Evolutionary conservation across 1,140 invertebrate genomes (phyloP), one percentile per base, ranked within the genome.

Genomic region (Pseudachorutes palmiensis): DNA sequence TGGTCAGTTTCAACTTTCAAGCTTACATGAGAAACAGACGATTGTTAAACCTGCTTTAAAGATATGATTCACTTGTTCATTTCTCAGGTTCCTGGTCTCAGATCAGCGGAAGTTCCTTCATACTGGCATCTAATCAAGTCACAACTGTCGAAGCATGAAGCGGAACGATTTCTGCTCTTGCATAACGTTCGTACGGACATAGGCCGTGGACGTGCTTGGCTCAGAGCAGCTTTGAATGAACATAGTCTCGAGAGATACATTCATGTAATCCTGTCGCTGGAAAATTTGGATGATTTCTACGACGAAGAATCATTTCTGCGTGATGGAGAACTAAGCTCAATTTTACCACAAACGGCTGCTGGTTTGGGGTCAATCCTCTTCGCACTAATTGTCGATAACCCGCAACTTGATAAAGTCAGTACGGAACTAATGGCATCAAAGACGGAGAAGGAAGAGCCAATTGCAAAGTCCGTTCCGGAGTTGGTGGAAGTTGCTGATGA

Each of bases 381-480:
- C 82, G 92, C 92, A 29, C 87, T 95, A 75, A 89, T 85, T 74
- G 89, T 94, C 72, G 91, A 95, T 77, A 90, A 89, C 79, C 79
- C 84, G 64, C 88, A 90, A 76, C 80, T 94, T 16, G 68, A 69
- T 41, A 64, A 48, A 31, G 28, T 64, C 30, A 55, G 61, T 14
- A 2, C 12, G 14, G 24, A 24, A 9, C 22, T 30, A 2, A 62
- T 64, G 64, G 48, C 45, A 9, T 59, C 65, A 65, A 26, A 0
- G 26, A 32, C 57, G 9, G 2, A 68, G 61, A 32, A 36, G 16
- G n/a, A 58, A 9, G 67, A 63, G 14, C 61, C 62, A 19, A 49
- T 64, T 3, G 62, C 45, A n/a, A 32, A 31, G 48, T 49, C 68
- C 1, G 12, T 48, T 12, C 31, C 64, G 22, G 51, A 64, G 45